Evolutionary conservation across 1,140 invertebrate genomes (phyloP), one percentile per base, ranked within the genome.

Genomic region (Cataglyphis hispanica): DNA sequence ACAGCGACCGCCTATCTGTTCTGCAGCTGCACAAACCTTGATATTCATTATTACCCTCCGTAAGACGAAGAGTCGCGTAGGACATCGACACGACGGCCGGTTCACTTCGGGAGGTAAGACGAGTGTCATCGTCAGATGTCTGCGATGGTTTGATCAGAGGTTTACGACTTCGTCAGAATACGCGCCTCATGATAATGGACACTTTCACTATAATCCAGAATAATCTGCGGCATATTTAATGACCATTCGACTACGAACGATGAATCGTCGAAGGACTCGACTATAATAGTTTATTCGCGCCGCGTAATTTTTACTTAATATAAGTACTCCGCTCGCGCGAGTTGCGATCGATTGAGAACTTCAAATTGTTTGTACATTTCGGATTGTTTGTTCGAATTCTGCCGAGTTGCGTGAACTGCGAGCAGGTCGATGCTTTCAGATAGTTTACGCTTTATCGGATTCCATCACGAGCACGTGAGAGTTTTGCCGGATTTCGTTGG

Each of bases 121-220:
- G 27, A 53, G 67, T 81, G 67, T 78, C 66, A 86, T 77, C 72
- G 77, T 88, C 84, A 76, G 46, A 70, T 58, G 22, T 27, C 70
- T 37, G 43, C 34, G 53, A 50, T 63, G 34, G 64, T 61, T 70
- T 78, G 74, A 83, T 87, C 88, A 37, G 64, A 77, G 67, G 89
- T 90, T 90, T 86, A 90, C 66, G 74, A 85, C 78, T 37, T 46
- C 27, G 56, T 37, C 75, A 72, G 86, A 31, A 60, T 78, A 88
- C 60, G 27, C 43, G 31, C 37, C 86, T 88, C 84, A 64, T 66
- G 72, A 87, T 90, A 90, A 91, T 88, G 84, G 80, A 89, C 70
- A 72, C 56, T n/a, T n/a, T 16, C 34, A 56, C 60, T 86, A 84
- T 91, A 84, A 87, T 87, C 74, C 69, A 11, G 75, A 70, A 86